A percentile compares a stretch with the other conserved stretches of the same genome.
phyloP scores from a whole-genome alignment of 1,140 invertebrate species.

The Thalassaphorura encarpata region DNA sequence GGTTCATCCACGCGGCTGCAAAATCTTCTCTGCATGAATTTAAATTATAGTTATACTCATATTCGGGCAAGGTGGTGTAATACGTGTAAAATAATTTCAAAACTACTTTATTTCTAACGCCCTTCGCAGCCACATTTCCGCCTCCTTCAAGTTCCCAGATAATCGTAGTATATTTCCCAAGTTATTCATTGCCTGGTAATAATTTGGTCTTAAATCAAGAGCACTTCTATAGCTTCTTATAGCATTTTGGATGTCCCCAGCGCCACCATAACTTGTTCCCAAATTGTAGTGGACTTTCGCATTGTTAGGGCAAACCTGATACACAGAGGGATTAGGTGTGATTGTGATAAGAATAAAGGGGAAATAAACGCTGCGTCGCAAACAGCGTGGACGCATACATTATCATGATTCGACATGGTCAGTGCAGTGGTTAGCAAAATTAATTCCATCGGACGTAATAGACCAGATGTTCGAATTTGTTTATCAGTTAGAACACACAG shows the following conservation, averaged over 20 bases:
- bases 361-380: too few relatives aligned
- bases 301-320: constrained; percentile 69
- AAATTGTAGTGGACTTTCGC: constrained; percentile 96
- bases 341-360: neutral
- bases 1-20: constrained; percentile 95
- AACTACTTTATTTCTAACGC: constrained; percentile 63
- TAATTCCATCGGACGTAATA: too few relatives aligned
- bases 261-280: constrained; percentile 72
- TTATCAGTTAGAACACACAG: too few relatives aligned
- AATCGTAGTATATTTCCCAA: constrained; percentile 85
- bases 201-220: constrained; percentile 66
- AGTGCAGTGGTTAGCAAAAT: neutral
- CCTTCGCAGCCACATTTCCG: constrained; percentile 60
- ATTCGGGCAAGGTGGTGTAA: neutral
- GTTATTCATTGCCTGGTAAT: constrained; percentile 97
- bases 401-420: too few relatives aligned
- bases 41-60: neutral
- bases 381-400: too few relatives aligned
- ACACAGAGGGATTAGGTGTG: neutral
- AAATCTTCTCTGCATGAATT: constrained; percentile 59
- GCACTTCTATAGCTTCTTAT: constrained; percentile 55
- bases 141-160: constrained; percentile 55
- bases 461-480: too few relatives aligned
- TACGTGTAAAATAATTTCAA: neutral
- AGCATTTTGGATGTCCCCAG: constrained; percentile 54